Evolutionary conservation across 2,797 vertebrate genomes (phyloP), one percentile per base, ranked within the genome.

Genomic region (Xiphophorus birchmanni): DNA sequence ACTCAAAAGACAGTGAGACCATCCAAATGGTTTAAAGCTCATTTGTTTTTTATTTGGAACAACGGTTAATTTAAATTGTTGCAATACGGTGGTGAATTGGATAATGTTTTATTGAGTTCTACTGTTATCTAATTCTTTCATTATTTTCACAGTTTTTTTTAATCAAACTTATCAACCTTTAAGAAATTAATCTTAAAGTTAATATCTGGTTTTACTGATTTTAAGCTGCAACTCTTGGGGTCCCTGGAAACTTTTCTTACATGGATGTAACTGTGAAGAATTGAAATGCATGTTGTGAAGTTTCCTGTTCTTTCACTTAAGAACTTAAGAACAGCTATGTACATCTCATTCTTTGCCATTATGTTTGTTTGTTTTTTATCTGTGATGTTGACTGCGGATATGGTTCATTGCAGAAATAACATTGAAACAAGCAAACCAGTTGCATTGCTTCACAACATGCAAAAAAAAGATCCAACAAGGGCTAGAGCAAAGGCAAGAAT

Each of bases 11-110:
- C 42, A 47, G 26, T 8, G n/a, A 15, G 40, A 13, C 40, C 12
- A n/a, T 44, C 37, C 35, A 67, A 40, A 69, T 42, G 65, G 18
- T 69, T 37, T 42, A 69, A 69, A 42, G 37, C 21, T 42, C 42
- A 71, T 71, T 45, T 71, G 12, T 71, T 44, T 44, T 71, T 71
- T 40, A 65, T 69, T 69, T 69, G 65, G 21, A 40, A 67, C 21
- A 42, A 26, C 7, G 42, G 21, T 42, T 42, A 42, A 71, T 71
- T 71, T 44, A n/a, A 71, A 44, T n/a, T 45, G 12, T 21, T 42
- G 32, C 65, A 45, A 26, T 15, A 15, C 5, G 7, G 42, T 45
- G 42, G 21, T 45, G n/a, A 26, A 45, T 71, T 71, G 4, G 10
- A 23, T 71, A 2, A 71, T 13, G 26, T n/a, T n/a, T 71, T 45